A percentile compares a stretch with the other conserved stretches of the same genome.
Conservation (phyloP, 2,888 invertebrate species). For the Polyommatus iphigenia region DNA sequence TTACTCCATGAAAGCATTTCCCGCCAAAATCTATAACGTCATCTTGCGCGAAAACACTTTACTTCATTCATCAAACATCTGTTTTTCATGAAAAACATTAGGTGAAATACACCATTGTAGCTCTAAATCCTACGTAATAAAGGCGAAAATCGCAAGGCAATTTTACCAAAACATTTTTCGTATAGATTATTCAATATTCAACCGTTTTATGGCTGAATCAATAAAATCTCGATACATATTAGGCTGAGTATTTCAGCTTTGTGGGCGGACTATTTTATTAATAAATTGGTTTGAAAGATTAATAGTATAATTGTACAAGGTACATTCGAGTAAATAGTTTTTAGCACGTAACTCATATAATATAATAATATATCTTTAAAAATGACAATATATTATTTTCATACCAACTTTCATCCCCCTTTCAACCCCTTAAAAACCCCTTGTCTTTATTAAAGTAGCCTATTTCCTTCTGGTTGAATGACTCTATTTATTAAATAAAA, state of each 20-base stretch:
- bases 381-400: no score
- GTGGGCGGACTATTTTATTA: background rate
- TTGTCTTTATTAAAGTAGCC: no score
- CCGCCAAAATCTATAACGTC: background rate
- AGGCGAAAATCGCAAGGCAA: conserved; percentile 32
- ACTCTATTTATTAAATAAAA: no score
- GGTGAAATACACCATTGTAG: background rate
- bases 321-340: background rate
- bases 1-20: background rate
- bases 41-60: conserved; percentile 1
- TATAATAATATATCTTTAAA: no score
- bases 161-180: background rate
- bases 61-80: conserved; percentile 37
- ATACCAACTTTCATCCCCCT: no score
- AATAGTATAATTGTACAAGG: no score
- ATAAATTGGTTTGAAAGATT: background rate
- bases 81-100: conserved; percentile 40
- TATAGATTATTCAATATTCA: background rate
- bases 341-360: background rate
- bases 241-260: background rate
- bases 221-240: background rate
- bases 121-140: conserved; percentile 32
- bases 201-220: conserved; percentile 7
- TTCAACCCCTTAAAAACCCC: no score
- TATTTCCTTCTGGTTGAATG: no score